Evolutionary conservation across 1,140 invertebrate species (phyloP).

Genomic region (Aphidius ervi): DNA sequence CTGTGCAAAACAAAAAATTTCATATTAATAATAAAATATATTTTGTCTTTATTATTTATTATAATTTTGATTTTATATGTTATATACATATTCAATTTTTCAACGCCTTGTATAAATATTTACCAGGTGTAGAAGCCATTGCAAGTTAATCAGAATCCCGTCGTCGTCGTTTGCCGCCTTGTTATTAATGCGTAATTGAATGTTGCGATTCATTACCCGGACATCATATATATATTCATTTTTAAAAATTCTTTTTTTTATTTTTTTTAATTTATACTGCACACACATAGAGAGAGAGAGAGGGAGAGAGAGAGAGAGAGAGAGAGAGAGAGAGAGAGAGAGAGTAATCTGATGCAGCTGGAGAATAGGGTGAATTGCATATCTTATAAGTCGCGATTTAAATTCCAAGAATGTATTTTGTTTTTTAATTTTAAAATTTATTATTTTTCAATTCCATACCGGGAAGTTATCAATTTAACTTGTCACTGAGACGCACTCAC

Average conservation of each 20-base stretch:
- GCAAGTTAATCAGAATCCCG: conserved; percentile 31
- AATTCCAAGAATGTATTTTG: not conserved
- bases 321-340: not conserved
- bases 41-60: no score
- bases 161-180: conserved; percentile 26
- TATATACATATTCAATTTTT: no score
- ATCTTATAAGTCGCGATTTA: not conserved
- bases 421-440: no score
- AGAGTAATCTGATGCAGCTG: not conserved
- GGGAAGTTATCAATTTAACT: no score
- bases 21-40: no score
- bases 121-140: not conserved
- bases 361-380: not conserved
- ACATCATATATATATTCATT: conserved; percentile 24
- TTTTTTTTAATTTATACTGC: not conserved
- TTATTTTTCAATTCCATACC: not conserved
- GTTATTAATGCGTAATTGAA: conserved; percentile 44
- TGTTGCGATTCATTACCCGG: conserved; percentile 36
- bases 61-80: no score
- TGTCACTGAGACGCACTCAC: no score
- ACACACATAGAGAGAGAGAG: not conserved
- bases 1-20: no score
- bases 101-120: conserved; percentile 1
- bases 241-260: not conserved
- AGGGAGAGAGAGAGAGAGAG: not conserved